These are phyloP conservation scores for Caerostris extrusa DNA, from an alignment of 1,140 invertebrate genomes.

Conservation along the genomic window DNA sequence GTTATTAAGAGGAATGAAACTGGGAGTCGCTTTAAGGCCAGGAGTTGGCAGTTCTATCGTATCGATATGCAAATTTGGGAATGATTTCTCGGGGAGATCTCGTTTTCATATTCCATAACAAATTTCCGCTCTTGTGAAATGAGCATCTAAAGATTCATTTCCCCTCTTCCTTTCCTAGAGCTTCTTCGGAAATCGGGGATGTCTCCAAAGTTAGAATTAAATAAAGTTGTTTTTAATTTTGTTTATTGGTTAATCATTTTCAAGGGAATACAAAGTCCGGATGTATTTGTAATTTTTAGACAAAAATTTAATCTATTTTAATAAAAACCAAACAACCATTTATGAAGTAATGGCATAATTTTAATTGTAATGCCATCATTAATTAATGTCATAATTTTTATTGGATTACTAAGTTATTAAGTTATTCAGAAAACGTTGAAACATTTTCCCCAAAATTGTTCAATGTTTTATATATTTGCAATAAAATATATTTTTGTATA, in stretches of 20 bases:
- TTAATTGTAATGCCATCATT: background rate
- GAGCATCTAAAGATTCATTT: conserved; percentile 76
- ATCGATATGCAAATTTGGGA: conserved; percentile 75
- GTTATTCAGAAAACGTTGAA: no score
- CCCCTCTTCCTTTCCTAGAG: background rate
- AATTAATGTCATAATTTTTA: background rate
- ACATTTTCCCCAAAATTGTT: no score
- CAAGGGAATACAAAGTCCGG: background rate
- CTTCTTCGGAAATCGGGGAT: background rate
- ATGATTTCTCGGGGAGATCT: conserved; percentile 71
- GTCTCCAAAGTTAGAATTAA: conserved; percentile 26
- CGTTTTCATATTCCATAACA: conserved; percentile 75
- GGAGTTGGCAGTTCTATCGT: conserved; percentile 46
- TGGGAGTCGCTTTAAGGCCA: background rate
- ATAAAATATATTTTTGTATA: no score
- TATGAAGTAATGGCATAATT: background rate
- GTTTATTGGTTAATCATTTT: background rate
- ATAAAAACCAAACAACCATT: background rate
- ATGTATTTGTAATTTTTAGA: background rate
- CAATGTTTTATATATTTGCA: no score
- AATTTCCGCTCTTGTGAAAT: conserved; percentile 77
- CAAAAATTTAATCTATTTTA: background rate
- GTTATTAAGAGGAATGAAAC: conserved; percentile 75
- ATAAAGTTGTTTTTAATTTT: background rate
- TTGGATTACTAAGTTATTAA: no score